Evolutionary conservation across 2,113 vertebrate genomes (phyloP).

Genomic region (Picathartes gymnocephalus): DNA sequence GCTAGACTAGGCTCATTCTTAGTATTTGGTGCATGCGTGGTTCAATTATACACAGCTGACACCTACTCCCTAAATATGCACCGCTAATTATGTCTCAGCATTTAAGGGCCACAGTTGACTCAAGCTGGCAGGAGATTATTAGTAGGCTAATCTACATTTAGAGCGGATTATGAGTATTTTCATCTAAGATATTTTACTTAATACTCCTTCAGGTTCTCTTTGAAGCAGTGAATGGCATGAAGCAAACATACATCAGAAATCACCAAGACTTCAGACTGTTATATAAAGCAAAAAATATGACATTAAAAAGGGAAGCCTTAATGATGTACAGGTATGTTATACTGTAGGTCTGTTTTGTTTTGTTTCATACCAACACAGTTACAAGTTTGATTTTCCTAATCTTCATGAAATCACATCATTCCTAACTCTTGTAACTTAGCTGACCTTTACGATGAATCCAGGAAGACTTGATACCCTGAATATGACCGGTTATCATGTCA

Average conservation of each 20-base stretch:
- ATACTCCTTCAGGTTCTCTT: not conserved
- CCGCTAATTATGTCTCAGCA: constrained; percentile 34
- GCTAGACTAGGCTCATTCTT: not conserved
- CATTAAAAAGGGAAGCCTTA: not conserved
- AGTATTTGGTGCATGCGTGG: not conserved
- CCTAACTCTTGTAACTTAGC: not conserved
- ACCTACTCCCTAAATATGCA: not conserved
- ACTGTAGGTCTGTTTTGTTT: not conserved
- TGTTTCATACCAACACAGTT: not conserved
- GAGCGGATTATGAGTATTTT: constrained; percentile 41
- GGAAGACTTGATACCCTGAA: not conserved
- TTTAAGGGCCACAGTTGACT: constrained; percentile 2
- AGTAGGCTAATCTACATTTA: constrained; percentile 45
- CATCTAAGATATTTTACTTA: constrained; percentile 17
- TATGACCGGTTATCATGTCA: not conserved
- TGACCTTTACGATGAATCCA: not conserved
- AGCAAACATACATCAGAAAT: not conserved
- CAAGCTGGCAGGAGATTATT: constrained; percentile 32
- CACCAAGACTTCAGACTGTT: not conserved
- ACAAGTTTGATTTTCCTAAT: not conserved
- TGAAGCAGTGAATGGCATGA: not conserved
- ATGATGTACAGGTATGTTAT: not conserved
- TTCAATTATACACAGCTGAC: not conserved
- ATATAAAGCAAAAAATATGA: not conserved
- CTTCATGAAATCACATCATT: not conserved